Evolutionary conservation across 2,888 invertebrate genomes (phyloP).

Genomic region (Keiferia lycopersicella): DNA sequence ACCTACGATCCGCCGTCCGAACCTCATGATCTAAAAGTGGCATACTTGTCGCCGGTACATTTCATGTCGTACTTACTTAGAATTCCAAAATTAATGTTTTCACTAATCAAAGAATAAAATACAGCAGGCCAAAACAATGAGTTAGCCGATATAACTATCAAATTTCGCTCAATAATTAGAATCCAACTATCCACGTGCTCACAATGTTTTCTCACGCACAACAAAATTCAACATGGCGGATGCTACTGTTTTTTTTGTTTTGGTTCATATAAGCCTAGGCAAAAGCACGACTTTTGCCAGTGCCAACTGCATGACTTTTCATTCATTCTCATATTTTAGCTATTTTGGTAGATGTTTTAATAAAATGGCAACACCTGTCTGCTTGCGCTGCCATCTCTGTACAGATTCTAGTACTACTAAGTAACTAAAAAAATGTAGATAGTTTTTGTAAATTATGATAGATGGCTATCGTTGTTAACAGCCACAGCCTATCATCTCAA

Average conservation of each 20-base stretch:
- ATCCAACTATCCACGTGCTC: constrained; percentile 85
- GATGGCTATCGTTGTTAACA: neutral
- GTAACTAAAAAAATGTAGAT: neutral
- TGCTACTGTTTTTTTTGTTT: constrained; percentile 15
- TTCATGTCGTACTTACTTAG: constrained; percentile 63
- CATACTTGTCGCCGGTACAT: constrained; percentile 60
- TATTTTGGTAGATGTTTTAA: neutral
- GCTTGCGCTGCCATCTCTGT: constrained; percentile 7
- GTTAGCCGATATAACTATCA: constrained; percentile 63
- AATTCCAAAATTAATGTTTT: constrained; percentile 52
- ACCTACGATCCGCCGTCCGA: constrained; percentile 35
- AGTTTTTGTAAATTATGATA: neutral
- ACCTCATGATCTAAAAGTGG: constrained; percentile 58
- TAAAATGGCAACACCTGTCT: constrained; percentile 1
- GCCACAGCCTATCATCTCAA: too few relatives aligned
- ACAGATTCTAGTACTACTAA: neutral
- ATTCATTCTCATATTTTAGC: neutral
- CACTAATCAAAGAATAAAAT: constrained; percentile 51
- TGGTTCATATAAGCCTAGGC: neutral
- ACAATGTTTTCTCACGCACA: constrained; percentile 84
- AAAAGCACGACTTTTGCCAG: neutral
- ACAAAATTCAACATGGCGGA: constrained; percentile 85
- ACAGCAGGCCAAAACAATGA: constrained; percentile 52
- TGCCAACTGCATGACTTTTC: neutral
- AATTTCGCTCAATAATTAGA: constrained; percentile 66